These are phyloP conservation scores for Chymomyza procnemis DNA, from an alignment of 2,888 invertebrate genomes.

Conservation along the genomic window DNA sequence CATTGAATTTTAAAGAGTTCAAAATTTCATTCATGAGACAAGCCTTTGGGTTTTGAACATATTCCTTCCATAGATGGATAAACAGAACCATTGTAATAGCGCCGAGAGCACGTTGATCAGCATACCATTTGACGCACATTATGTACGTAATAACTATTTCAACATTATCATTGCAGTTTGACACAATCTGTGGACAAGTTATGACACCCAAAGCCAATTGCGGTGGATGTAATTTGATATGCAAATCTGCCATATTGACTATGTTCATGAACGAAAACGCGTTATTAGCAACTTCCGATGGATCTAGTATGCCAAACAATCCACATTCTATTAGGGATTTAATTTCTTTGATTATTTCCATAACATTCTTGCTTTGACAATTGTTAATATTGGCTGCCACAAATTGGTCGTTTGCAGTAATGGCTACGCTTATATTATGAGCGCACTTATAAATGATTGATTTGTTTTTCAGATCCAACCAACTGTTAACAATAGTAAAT, in stretches of 20 bases:
- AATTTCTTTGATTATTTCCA: constrained; percentile 91
- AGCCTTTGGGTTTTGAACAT: constrained; percentile 93
- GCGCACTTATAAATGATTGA: constrained; percentile 87
- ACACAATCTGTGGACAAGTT: constrained; percentile 90
- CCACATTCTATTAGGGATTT: constrained; percentile 89
- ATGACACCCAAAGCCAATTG: constrained; percentile 97
- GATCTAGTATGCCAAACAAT: constrained; percentile 84
- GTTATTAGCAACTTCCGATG: constrained; percentile 90
- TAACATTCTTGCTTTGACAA: constrained; percentile 88
- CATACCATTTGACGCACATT: constrained; percentile 94
- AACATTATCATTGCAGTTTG: constrained; percentile 87
- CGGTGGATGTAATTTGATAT: constrained; percentile 94
- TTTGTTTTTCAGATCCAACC: constrained; percentile 87
- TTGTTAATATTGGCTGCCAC: constrained; percentile 96
- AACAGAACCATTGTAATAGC: constrained; percentile 98
- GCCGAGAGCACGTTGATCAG: constrained; percentile 98
- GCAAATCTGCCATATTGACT: constrained; percentile 92
- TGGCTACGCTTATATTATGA: constrained; percentile 98
- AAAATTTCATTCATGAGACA: no score
- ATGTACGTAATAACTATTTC: constrained; percentile 88
- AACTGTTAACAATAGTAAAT: constrained; percentile 92
- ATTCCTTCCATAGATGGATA: constrained; percentile 92
- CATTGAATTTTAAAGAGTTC: no score
- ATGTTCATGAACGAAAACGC: constrained; percentile 98
- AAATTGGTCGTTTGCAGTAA: constrained; percentile 96